phyloP scores from a whole-genome alignment of 2,113 vertebrate genomes.

The Chloroceryle aenea region DNA sequence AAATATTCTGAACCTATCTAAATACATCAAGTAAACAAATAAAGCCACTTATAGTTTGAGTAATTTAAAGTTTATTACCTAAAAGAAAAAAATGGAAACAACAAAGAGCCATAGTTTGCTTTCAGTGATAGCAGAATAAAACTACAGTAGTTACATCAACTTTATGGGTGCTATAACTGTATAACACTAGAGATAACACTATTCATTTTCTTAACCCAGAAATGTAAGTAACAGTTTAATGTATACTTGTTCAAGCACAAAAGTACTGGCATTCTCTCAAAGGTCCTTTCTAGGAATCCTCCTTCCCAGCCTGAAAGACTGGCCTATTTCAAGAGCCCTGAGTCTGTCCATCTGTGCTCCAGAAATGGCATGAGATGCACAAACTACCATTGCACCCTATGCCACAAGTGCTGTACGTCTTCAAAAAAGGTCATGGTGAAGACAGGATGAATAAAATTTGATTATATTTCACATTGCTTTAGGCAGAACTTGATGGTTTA shows the following conservation, averaged over 20 bases:
- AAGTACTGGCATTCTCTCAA: neutral
- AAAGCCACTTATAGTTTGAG: neutral
- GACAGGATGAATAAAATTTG: neutral
- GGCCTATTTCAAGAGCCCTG: neutral
- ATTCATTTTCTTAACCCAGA: neutral
- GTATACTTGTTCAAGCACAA: neutral
- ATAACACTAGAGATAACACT: neutral
- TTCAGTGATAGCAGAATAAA: neutral
- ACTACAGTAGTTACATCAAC: neutral
- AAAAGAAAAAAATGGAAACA: neutral
- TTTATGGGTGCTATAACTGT: neutral
- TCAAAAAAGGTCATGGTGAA: neutral
- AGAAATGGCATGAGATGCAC: neutral
- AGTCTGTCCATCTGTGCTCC: fast-evolving
- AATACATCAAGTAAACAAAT: neutral
- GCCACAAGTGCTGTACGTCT: neutral
- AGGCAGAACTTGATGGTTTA: neutral
- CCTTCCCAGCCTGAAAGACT: neutral
- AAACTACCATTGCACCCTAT: neutral
- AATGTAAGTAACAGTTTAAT: neutral
- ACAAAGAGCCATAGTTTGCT: neutral
- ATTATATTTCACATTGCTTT: neutral
- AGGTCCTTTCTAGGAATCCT: neutral
- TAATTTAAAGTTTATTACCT: neutral
- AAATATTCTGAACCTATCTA: neutral